Conservation (phyloP, 1,140 invertebrate genomes). For the Chrysomallon squamiferum region DNA sequence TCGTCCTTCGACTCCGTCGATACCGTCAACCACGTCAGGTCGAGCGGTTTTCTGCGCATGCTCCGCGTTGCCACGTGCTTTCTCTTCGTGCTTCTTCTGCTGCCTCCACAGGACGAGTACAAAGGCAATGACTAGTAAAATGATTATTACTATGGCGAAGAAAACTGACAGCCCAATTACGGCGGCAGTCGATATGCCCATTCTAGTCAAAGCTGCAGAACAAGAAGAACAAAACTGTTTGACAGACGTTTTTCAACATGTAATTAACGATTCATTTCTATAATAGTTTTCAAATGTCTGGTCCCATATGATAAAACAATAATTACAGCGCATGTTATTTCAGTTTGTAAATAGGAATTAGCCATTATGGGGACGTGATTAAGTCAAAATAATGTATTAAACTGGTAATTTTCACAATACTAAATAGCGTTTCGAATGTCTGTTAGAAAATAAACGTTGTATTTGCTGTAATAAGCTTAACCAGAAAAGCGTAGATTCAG, state of each 20-base stretch:
- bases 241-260: neutral
- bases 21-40: neutral
- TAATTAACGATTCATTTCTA: neutral
- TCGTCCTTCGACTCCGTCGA: neutral
- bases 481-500: no score
- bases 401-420: neutral
- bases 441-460: no score
- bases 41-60: neutral
- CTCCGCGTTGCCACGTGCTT: neutral
- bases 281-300: neutral
- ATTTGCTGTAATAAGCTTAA: no score
- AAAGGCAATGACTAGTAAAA: neutral
- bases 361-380: neutral
- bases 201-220: neutral
- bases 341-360: neutral
- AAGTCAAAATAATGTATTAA: neutral
- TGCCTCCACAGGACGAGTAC: neutral
- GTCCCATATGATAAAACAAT: neutral
- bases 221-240: neutral
- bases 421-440: no score
- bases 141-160: neutral
- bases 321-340: neutral
- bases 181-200: neutral
- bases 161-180: neutral
- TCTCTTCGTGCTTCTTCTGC: neutral